phyloP scores from a whole-genome alignment of 1,140 invertebrate species.

The Onthophagus taurus region DNA sequence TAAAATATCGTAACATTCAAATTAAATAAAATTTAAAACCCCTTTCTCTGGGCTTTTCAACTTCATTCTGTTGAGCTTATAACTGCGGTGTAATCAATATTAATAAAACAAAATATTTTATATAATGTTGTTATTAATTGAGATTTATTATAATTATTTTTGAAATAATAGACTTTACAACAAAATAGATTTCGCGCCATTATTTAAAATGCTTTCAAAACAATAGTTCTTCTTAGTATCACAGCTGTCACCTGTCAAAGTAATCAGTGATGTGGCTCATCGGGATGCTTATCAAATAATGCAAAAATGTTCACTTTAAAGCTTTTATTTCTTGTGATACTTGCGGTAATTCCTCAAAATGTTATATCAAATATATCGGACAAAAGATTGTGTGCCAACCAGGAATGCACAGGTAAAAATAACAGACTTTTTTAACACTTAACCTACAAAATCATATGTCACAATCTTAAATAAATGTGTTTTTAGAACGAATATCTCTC shows the following conservation, averaged over 20 bases:
- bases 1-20: too few relatives aligned
- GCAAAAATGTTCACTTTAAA: slow-evolving; percentile 41
- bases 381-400: slow-evolving; percentile 50
- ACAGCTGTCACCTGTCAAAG: slow-evolving; percentile 11
- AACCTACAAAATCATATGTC: too few relatives aligned
- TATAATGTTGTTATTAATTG: background rate
- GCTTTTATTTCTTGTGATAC: slow-evolving; percentile 36
- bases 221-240: background rate
- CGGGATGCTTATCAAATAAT: slow-evolving; percentile 40
- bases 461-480: slow-evolving; percentile 39
- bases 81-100: background rate
- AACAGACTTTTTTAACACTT: slow-evolving; percentile 24
- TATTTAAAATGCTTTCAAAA: background rate
- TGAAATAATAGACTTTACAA: background rate
- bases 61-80: too few relatives aligned
- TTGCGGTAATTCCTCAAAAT: slow-evolving; percentile 28
- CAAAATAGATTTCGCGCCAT: background rate
- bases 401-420: slow-evolving; percentile 48
- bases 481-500: slow-evolving; percentile 55
- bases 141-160: background rate
- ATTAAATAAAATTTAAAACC: too few relatives aligned
- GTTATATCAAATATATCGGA: slow-evolving; percentile 41
- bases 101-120: background rate
- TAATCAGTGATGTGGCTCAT: slow-evolving; percentile 37
- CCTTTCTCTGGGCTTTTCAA: too few relatives aligned